Conservation (phyloP, 2,113 vertebrate genomes). For the Sphyrna mokarran region DNA sequence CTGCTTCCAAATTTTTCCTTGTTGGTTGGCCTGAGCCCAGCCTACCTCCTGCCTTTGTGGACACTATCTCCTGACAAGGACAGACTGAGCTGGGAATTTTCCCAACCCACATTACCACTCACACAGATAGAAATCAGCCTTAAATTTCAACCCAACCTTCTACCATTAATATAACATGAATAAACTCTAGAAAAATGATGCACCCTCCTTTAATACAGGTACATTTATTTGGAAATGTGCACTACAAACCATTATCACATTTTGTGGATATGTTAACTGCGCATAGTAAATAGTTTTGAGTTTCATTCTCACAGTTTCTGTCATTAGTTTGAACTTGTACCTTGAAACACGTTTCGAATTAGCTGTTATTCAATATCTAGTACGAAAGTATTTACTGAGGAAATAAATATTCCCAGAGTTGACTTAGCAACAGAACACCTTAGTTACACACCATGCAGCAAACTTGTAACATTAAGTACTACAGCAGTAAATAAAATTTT, state of each 20-base stretch:
- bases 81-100: too few relatives aligned
- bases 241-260: not conserved
- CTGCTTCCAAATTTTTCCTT: too few relatives aligned
- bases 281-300: not conserved
- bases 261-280: not conserved
- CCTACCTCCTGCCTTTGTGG: too few relatives aligned
- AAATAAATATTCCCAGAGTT: not conserved
- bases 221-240: not conserved
- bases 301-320: constrained; percentile 18
- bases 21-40: too few relatives aligned
- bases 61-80: too few relatives aligned
- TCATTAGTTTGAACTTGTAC: constrained; percentile 10
- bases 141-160: not conserved
- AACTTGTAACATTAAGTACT: not conserved
- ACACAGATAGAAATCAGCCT: too few relatives aligned
- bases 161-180: not conserved
- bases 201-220: not conserved
- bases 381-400: not conserved
- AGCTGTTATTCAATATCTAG: not conserved
- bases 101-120: too few relatives aligned
- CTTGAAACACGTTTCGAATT: not conserved
- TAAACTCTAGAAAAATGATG: not conserved
- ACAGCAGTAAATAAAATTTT: not conserved
- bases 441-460: not conserved
- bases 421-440: constrained; percentile 26